Percentiles rank a stretch among this genome's conserved stretches.
phyloP scores from a whole-genome alignment of 2,888 invertebrate species.

The Rapana venosa region DNA sequence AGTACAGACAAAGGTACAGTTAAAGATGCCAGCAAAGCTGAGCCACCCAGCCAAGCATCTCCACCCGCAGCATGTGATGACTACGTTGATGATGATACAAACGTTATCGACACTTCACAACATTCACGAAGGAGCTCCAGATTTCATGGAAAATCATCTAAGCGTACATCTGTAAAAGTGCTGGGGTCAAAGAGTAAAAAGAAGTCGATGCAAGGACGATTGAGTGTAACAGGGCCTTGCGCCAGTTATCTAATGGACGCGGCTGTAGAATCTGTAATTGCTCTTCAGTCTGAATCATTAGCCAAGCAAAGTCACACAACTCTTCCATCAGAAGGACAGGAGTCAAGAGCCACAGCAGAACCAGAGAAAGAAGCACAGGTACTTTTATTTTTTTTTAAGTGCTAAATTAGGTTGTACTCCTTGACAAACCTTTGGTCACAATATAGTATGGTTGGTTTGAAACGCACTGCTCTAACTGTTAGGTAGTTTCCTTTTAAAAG shows the following conservation, averaged over 20 bases:
- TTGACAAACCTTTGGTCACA: too few species aligned
- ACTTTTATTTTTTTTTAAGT: too few species aligned
- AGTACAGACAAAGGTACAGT: not conserved
- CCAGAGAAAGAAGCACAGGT: not conserved
- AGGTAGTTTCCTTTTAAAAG: too few species aligned
- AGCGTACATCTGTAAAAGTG: slow-evolving; percentile 29
- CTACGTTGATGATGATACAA: not conserved
- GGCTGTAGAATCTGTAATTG: not conserved
- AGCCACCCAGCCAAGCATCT: not conserved
- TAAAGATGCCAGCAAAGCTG: not conserved
- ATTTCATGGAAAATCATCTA: not conserved
- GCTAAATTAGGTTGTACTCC: too few species aligned
- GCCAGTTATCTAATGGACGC: not conserved
- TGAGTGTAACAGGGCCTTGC: slow-evolving; percentile 17
- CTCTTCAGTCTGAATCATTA: not conserved
- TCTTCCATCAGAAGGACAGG: not conserved
- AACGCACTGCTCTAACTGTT: too few species aligned
- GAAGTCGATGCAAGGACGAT: slow-evolving; percentile 31
- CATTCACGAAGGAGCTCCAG: slow-evolving; percentile 20
- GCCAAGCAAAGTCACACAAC: not conserved
- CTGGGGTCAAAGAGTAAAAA: slow-evolving; percentile 32
- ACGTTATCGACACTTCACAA: not conserved
- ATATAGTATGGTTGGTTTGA: too few species aligned
- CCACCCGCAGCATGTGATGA: not conserved
- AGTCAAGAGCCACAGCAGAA: not conserved